phyloP scores from a whole-genome alignment of 2,113 vertebrate species.

The Stegostoma tigrinum region DNA sequence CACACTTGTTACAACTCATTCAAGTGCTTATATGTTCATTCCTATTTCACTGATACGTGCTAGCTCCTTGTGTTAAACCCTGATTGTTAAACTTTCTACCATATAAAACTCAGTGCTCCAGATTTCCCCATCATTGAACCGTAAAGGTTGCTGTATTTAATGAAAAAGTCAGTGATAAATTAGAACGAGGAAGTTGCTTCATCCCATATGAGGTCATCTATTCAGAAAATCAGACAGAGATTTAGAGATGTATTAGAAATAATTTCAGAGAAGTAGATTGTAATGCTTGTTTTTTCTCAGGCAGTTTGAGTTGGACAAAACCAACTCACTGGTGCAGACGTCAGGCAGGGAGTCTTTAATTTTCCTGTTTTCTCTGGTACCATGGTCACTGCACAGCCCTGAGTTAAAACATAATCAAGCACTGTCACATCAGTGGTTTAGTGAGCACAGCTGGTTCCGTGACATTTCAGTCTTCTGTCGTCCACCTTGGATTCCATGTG shows the following conservation, averaged over 20 bases:
- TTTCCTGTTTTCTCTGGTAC: no score
- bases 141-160: background rate
- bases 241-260: background rate
- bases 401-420: no score
- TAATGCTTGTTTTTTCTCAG: background rate
- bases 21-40: background rate
- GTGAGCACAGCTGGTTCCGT: no score
- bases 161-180: background rate
- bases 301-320: background rate
- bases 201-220: background rate
- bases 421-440: no score
- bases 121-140: background rate
- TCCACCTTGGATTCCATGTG: no score
- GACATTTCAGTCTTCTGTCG: no score
- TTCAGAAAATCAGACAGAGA: background rate
- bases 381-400: no score
- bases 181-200: background rate
- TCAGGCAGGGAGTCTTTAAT: background rate
- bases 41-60: background rate
- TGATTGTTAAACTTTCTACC: background rate
- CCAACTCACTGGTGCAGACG: background rate
- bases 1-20: no score
- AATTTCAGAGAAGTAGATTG: background rate
- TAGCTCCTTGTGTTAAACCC: background rate
- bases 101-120: background rate